Percentiles rank a stretch among this genome's conserved stretches.
These are phyloP conservation scores for Eutrigla gurnardus DNA, from an alignment of 2,797 vertebrate species.

Conservation along the genomic window DNA sequence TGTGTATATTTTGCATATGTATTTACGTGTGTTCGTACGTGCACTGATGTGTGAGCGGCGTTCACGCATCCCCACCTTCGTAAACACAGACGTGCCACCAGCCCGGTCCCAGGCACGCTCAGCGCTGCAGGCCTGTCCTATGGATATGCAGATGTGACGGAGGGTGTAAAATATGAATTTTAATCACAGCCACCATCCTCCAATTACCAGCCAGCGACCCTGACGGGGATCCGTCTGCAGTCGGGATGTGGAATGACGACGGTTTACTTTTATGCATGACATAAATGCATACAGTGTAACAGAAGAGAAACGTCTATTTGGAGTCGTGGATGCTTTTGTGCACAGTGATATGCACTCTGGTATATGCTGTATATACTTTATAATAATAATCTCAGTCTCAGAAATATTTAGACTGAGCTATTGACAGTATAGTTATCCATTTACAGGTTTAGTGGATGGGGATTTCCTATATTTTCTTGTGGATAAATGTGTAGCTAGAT, in stretches of 20 bases:
- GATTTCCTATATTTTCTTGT: neutral
- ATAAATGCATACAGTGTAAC: neutral
- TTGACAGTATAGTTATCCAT: too few relatives aligned
- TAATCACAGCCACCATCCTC: constrained; percentile 76
- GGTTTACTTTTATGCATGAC: neutral
- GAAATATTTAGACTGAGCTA: neutral
- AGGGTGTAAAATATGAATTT: constrained; percentile 78
- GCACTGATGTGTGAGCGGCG: constrained; percentile 37
- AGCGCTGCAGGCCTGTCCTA: constrained; percentile 71
- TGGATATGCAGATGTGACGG: constrained; percentile 80
- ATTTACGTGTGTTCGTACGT: constrained; percentile 6
- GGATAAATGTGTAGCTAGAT: neutral
- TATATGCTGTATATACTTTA: neutral
- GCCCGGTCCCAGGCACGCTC: constrained; percentile 2
- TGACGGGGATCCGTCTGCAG: constrained; percentile 74
- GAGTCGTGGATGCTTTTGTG: neutral
- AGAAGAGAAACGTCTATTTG: neutral
- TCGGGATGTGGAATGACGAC: constrained; percentile 15
- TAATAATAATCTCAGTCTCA: too few relatives aligned
- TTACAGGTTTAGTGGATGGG: neutral
- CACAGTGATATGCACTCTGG: too few relatives aligned
- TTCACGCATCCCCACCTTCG: constrained; percentile 57
- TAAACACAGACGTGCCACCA: constrained; percentile 26
- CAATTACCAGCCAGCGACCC: constrained; percentile 82
- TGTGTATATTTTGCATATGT: constrained; percentile 39